Evolutionary conservation across 2,797 vertebrate genomes (phyloP).

Genomic region (Amniataba percoides): DNA sequence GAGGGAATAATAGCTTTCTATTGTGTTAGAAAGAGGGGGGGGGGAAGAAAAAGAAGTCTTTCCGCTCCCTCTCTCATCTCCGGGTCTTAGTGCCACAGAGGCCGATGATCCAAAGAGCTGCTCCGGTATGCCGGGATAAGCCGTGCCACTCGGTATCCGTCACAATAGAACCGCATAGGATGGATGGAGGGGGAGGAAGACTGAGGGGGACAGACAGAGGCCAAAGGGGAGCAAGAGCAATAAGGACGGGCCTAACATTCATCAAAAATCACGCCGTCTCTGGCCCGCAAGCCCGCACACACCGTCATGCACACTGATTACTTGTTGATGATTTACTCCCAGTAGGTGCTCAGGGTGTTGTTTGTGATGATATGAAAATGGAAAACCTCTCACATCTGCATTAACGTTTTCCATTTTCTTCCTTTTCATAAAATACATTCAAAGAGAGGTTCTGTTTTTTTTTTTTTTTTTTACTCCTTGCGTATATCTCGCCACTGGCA

Average conservation of each 20-base stretch:
- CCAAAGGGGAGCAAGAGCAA: slow-evolving; percentile 47
- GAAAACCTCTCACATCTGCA: slow-evolving; percentile 47
- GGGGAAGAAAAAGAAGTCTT: slow-evolving; percentile 37
- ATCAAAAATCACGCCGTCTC: slow-evolving; percentile 37
- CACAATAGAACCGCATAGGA: slow-evolving; percentile 47
- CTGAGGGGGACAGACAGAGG: not conserved
- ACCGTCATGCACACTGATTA: slow-evolving; percentile 44
- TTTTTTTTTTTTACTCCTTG: slow-evolving; percentile 5
- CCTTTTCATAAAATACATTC: slow-evolving; percentile 32
- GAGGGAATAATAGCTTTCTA: slow-evolving; percentile 59
- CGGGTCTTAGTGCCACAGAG: slow-evolving; percentile 62
- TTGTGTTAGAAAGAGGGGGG: slow-evolving; percentile 46
- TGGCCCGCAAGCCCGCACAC: slow-evolving; percentile 33
- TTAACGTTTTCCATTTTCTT: slow-evolving; percentile 38
- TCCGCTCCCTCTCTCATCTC: slow-evolving; percentile 65
- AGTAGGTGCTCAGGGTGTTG: slow-evolving; percentile 27
- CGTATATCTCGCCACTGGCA: slow-evolving; percentile 44
- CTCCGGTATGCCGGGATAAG: slow-evolving; percentile 76
- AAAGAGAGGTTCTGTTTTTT: slow-evolving; percentile 8
- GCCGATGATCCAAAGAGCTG: slow-evolving; percentile 74
- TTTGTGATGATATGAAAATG: slow-evolving; percentile 31
- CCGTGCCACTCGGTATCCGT: slow-evolving; percentile 70
- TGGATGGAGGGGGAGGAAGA: not conserved
- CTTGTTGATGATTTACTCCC: slow-evolving; percentile 60
- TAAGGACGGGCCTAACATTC: slow-evolving; percentile 52